Evolutionary conservation across 2,113 vertebrate genomes (phyloP).

Genomic region (Chaetops frenatus): DNA sequence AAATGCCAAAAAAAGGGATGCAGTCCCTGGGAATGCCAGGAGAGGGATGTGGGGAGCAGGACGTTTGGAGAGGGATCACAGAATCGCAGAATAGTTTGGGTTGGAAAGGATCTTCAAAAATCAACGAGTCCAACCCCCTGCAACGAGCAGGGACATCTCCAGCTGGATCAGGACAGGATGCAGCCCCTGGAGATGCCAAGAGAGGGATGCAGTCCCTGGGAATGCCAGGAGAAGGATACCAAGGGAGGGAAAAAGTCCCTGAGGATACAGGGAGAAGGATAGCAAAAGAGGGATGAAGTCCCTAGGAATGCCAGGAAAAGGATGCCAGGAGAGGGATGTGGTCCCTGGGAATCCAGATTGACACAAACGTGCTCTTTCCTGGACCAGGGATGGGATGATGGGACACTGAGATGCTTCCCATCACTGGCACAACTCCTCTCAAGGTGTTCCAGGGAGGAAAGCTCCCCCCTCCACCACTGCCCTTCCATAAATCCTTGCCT

Average conservation of each 20-base stretch:
- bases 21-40: neutral
- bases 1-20: neutral
- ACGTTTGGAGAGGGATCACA: neutral
- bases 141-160: neutral
- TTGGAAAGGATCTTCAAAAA: neutral
- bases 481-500: accelerated
- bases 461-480: neutral
- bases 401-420: neutral
- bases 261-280: neutral
- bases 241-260: neutral
- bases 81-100: neutral
- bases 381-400: neutral
- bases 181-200: neutral
- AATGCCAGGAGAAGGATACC: neutral
- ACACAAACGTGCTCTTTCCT: neutral
- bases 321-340: neutral
- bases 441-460: neutral
- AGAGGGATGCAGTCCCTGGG: neutral
- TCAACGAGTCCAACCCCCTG: neutral
- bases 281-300: neutral
- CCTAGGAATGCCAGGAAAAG: neutral
- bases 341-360: neutral
- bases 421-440: neutral
- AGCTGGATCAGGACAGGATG: neutral
- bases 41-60: neutral